phyloP scores from a whole-genome alignment of 2,797 vertebrate species.

The Aythya fuligula region DNA sequence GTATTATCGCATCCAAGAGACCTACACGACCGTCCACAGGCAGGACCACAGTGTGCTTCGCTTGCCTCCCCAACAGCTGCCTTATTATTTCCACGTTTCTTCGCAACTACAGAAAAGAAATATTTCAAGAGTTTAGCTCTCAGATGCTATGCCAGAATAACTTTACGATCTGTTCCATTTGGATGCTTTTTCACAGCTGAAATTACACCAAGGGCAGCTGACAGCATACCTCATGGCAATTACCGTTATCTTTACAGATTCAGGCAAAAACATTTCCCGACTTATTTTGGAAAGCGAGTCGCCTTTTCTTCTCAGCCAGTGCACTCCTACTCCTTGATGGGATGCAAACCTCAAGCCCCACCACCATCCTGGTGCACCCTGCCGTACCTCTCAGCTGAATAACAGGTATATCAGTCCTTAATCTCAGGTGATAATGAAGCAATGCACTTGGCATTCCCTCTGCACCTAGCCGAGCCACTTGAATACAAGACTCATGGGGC shows the following conservation, averaged over 20 bases:
- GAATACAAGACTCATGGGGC: fast-evolving
- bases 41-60: fast-evolving
- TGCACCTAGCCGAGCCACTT: fast-evolving
- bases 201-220: not conserved
- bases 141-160: slow-evolving; percentile 56
- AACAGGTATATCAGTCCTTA: not conserved
- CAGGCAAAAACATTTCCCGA: not conserved
- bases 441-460: not conserved
- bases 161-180: slow-evolving; percentile 43
- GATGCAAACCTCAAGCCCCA: not conserved
- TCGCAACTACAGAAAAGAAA: slow-evolving; percentile 20
- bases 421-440: not conserved
- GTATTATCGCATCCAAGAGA: not conserved
- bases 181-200: slow-evolving; percentile 45
- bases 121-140: slow-evolving; percentile 27
- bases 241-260: not conserved
- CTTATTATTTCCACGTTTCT: slow-evolving; percentile 63
- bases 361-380: not conserved
- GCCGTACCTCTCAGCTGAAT: fast-evolving
- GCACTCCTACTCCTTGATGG: not conserved
- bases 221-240: not conserved
- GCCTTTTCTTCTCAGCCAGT: not conserved
- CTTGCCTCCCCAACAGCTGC: slow-evolving; percentile 36
- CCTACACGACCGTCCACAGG: not conserved
- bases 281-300: not conserved